Conservation (phyloP, 2,888 invertebrate genomes). For the Tetragonula carbonaria region DNA sequence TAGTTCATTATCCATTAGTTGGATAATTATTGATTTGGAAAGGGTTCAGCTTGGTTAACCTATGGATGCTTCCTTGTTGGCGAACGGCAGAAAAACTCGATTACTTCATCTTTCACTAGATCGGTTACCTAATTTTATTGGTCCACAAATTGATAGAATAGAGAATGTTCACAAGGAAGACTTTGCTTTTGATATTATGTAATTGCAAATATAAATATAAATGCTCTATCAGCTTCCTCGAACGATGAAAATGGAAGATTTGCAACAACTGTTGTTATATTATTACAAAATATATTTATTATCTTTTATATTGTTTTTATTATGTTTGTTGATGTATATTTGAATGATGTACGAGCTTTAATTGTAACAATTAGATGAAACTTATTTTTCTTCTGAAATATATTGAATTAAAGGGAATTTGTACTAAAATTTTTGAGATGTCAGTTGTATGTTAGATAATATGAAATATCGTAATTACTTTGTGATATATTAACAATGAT, state of each 20-base stretch:
- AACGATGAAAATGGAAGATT: background rate
- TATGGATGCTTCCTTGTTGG: constrained; percentile 7
- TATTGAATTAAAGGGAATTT: no score
- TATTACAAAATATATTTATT: no score
- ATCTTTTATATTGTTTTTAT: no score
- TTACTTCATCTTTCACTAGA: constrained; percentile 10
- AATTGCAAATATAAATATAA: background rate
- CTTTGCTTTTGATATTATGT: background rate
- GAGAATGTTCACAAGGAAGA: background rate
- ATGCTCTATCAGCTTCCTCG: background rate
- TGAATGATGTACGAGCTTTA: no score
- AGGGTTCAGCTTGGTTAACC: constrained; percentile 1
- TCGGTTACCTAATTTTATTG: constrained; percentile 7
- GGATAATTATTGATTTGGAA: constrained; percentile 2
- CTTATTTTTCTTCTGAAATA: no score
- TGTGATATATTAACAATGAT: no score
- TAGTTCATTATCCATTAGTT: background rate
- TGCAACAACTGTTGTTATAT: no score
- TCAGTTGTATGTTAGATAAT: no score
- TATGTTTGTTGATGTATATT: no score
- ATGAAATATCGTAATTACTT: no score
- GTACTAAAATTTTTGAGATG: no score
- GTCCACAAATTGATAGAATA: background rate
- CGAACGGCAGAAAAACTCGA: background rate
- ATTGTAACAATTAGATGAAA: no score